Evolutionary conservation across 2,888 invertebrate genomes (phyloP).

Genomic region (Hypolimnas misippus): DNA sequence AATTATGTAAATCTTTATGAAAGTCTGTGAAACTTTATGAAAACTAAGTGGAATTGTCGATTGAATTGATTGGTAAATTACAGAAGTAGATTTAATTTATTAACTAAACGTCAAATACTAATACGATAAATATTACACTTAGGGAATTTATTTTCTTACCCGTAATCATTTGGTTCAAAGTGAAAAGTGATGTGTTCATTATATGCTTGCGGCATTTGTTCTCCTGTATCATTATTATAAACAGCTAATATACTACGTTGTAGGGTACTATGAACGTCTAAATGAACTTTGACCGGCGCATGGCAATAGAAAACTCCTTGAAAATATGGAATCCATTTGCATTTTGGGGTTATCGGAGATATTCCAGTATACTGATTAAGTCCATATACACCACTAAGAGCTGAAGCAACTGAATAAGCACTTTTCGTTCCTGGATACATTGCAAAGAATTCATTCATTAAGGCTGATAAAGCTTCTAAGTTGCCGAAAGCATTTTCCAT

Average conservation of each 20-base stretch:
- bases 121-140: too few species aligned
- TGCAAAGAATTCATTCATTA: slow-evolving; percentile 74
- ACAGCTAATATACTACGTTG: slow-evolving; percentile 58
- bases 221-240: slow-evolving; percentile 67
- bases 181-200: slow-evolving; percentile 67
- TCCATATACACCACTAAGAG: slow-evolving; percentile 60
- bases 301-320: slow-evolving; percentile 73
- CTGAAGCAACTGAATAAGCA: slow-evolving; percentile 70
- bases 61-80: too few species aligned
- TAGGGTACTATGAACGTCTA: slow-evolving; percentile 61
- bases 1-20: too few species aligned
- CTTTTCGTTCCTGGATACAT: slow-evolving; percentile 65
- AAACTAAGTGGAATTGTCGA: too few species aligned
- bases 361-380: slow-evolving; percentile 59
- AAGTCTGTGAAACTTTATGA: too few species aligned
- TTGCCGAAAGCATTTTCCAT: slow-evolving; percentile 70
- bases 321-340: slow-evolving; percentile 74
- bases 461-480: slow-evolving; percentile 58
- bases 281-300: slow-evolving; percentile 65
- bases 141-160: too few species aligned
- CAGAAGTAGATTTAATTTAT: too few species aligned
- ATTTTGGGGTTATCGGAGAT: slow-evolving; percentile 52
- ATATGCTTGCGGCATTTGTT: slow-evolving; percentile 60
- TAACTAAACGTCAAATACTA: too few species aligned
- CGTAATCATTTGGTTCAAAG: slow-evolving; percentile 60